Conservation (phyloP, 2,888 invertebrate species). For the Synanthedon tipuliformis region DNA sequence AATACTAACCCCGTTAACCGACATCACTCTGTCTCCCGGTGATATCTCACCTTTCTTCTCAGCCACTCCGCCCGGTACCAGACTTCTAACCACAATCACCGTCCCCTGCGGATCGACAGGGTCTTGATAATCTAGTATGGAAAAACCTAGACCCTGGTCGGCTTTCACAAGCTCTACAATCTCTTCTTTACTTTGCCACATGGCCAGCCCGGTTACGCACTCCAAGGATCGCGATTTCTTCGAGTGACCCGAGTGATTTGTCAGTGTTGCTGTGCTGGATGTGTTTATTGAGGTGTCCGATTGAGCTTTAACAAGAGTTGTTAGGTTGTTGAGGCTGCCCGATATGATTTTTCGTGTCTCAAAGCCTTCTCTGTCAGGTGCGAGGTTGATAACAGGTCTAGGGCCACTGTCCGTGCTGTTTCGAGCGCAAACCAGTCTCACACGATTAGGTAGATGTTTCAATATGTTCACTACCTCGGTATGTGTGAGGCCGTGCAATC, state of each 20-base stretch:
- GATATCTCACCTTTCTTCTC: constrained; percentile 93
- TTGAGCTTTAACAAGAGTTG: constrained; percentile 90
- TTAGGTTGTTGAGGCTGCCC: constrained; percentile 86
- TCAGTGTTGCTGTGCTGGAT: constrained; percentile 84
- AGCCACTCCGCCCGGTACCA: constrained; percentile 98
- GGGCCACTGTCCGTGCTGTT: constrained; percentile 75
- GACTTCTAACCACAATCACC: constrained; percentile 95
- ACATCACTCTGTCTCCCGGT: constrained; percentile 93
- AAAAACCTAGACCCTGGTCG: constrained; percentile 97
- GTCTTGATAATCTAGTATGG: constrained; percentile 97
- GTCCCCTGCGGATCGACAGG: constrained; percentile 95
- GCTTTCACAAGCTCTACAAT: constrained; percentile 92
- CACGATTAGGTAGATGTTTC: constrained; percentile 90
- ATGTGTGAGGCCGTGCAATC: constrained; percentile 92
- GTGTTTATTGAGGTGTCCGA: constrained; percentile 94
- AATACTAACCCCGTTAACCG: constrained; percentile 90
- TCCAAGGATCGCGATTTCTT: constrained; percentile 93
- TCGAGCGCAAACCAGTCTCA: constrained; percentile 91
- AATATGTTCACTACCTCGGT: constrained; percentile 96
- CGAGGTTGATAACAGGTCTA: constrained; percentile 80
- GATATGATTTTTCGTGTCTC: constrained; percentile 86
- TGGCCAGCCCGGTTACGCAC: constrained; percentile 92
- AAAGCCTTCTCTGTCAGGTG: constrained; percentile 83
- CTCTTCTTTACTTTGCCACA: constrained; percentile 96
- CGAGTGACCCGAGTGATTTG: constrained; percentile 74